Evolutionary conservation across 2,113 vertebrate species (phyloP).

Genomic region (Spea multiplicata): DNA sequence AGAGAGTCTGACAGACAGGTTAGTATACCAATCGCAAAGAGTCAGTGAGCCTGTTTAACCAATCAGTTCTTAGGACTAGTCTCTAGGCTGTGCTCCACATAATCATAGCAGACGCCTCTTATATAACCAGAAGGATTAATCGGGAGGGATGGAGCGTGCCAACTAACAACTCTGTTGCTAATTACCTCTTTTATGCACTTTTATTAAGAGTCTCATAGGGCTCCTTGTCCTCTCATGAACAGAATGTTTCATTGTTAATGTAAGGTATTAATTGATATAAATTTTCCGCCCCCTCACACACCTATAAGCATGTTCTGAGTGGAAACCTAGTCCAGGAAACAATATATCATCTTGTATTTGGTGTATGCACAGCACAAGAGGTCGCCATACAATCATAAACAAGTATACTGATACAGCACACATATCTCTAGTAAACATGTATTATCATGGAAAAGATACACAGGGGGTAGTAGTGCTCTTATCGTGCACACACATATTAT

Average conservation of each 20-base stretch:
- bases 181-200: not conserved
- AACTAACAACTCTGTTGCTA: slow-evolving; percentile 1
- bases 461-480: no score
- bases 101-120: slow-evolving; percentile 23
- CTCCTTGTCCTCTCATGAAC: not conserved
- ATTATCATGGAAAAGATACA: no score
- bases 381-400: no score
- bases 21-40: not conserved
- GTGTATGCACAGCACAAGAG: no score
- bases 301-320: no score
- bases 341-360: no score
- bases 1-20: slow-evolving; percentile 12
- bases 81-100: not conserved
- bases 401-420: no score
- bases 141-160: not conserved
- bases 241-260: not conserved
- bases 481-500: no score
- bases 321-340: no score
- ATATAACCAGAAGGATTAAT: slow-evolving; percentile 25
- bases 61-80: not conserved
- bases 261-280: not conserved
- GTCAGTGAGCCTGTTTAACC: not conserved
- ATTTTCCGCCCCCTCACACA: not conserved
- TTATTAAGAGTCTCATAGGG: not conserved
- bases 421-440: no score